Base-by-base conservation (phyloP, 2,888 invertebrate species). In the Chrysina gloriosa region DNA sequence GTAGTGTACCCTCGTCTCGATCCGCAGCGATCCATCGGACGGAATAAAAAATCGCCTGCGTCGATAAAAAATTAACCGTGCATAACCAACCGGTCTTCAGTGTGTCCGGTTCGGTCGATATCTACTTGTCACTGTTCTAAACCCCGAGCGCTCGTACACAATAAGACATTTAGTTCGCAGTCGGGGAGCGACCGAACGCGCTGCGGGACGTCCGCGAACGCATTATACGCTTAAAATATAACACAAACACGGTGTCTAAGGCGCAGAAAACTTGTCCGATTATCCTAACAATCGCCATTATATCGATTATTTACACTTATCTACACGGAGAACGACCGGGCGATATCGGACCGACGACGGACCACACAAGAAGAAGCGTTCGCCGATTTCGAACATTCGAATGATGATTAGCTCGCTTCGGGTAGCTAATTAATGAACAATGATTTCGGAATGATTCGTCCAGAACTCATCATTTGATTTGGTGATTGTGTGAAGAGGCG, bases 241-340 rank as follows among this genome's bases (percentile, higher is more conserved):
- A 63, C 64, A 69, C 69, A 69, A 70, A 70, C 70, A 70, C 69
- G 69, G 65, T 48, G 58, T 58, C 64, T 67, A 58, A 69, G 63
- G 70, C 70, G 67, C 64, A 61, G 69, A 70, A 70, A 69, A 65
- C 67, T 64, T 69, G 69, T 69, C 70, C 69, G 70, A 69, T 70
- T 70, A 70, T 69, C 63, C 67, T 67, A 70, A 70, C 70, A 70
- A 70, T 72, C 70, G 63, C 69, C 52, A 72, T 71, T 71, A 71
- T 72, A 67, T 65, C 61, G 70, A 72, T 72, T 72, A 71, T 71
- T 72, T 72, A 72, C 72, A 72, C 72, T 71, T 72, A 72, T 72
- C 72, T 71, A 70, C 71, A 71, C 69, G 69, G 19, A 34, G 58
- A 6, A 50, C 48, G 48, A 25, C 27, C 54, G 47, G 42, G 48